Evolutionary conservation across 1,140 invertebrate genomes (phyloP), one percentile per base, ranked within the genome.

Genomic region (Berghia stephanieae): DNA sequence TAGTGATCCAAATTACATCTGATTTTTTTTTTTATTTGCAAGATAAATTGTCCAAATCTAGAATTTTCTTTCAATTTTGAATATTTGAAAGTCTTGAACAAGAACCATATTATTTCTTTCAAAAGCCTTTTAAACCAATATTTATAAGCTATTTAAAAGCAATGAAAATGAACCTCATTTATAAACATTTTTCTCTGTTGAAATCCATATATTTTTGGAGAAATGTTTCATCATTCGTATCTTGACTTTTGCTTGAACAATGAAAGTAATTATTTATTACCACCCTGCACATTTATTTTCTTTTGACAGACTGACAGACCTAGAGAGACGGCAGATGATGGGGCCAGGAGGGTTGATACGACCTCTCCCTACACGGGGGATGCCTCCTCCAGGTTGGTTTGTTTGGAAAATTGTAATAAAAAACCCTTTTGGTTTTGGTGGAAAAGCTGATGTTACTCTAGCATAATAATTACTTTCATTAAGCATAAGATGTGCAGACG

Each of bases 381-480:
- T 86, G 79, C 86, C 86, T 38, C 86, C 85, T 40, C 83, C 83
- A 80, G 84, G 84, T 85, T n/a, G n/a, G n/a, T n/a, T n/a, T n/a
- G n/a, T n/a, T n/a, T n/a, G n/a, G n/a, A n/a, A n/a, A n/a, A n/a
- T n/a, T n/a, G n/a, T n/a, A n/a, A n/a, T n/a, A 72, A 55, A 24
- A 5, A 44, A n/a, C n/a, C n/a, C 18, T 24, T 13, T n/a, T 0
- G 5, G 24, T n/a, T n/a, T 24, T 5, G n/a, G 34, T 21, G 2
- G 34, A 24, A 34, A 24, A 18, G 34, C 34, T 24, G 6, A 31
- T 10, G n/a, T n/a, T n/a, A n/a, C n/a, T n/a, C n/a, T n/a, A n/a
- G n/a, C n/a, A n/a, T n/a, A n/a, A n/a, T n/a, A n/a, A 74, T 3
- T 55, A 43, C 24, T 78, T 43, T 13, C 18, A 31, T 66, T 18